phyloP scores from a whole-genome alignment of 2,797 vertebrate species.

The Neosalanx taihuensis region DNA sequence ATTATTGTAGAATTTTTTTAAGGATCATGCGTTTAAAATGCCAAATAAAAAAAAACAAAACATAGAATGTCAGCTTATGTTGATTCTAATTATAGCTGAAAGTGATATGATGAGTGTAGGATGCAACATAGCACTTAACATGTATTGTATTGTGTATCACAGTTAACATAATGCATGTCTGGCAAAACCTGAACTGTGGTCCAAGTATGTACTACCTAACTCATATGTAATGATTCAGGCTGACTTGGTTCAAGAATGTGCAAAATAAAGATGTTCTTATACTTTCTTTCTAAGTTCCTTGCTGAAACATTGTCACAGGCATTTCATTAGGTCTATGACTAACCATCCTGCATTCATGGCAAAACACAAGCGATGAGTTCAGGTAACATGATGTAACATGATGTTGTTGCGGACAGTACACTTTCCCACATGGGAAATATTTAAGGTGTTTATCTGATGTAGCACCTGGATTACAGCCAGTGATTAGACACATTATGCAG shows the following conservation, averaged over 20 bases:
- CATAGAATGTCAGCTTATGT: not conserved
- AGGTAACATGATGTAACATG: not conserved
- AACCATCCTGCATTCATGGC: too few species aligned
- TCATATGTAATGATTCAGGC: conserved; percentile 5
- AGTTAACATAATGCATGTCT: not conserved
- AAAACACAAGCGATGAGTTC: too few species aligned
- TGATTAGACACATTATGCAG: conserved; percentile 55
- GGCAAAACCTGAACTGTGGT: not conserved
- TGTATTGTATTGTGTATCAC: not conserved
- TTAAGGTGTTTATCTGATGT: conserved; percentile 54
- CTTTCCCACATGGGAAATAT: conserved; percentile 36
- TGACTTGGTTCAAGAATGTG: conserved; percentile 27
- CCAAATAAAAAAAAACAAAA: not conserved
- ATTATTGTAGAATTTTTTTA: not conserved
- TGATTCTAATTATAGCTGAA: not conserved
- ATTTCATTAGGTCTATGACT: not conserved
- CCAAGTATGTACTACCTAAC: not conserved
- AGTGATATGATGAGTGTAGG: not conserved
- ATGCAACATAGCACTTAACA: not conserved
- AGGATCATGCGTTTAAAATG: not conserved
- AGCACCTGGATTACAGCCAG: conserved; percentile 61
- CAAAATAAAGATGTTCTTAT: not conserved
- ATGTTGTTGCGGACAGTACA: conserved; percentile 24
- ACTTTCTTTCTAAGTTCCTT: not conserved
- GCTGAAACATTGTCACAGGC: not conserved